Base-by-base conservation (phyloP, 2,113 vertebrate species). In the Fukomys damarensis region DNA sequence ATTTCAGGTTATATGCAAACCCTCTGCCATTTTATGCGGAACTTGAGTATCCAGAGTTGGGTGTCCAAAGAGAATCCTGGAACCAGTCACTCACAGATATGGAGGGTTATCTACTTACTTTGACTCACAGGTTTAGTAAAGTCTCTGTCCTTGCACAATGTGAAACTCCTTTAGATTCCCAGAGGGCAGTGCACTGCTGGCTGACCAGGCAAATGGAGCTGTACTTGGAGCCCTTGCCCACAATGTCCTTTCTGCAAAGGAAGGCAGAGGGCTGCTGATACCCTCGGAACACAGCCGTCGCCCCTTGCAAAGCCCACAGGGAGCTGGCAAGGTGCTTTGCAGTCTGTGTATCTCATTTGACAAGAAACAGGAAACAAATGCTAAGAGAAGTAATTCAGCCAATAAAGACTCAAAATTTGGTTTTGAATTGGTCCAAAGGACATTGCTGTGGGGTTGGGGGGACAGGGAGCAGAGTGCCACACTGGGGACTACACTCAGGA, bases 211-310 rank as follows among this genome's bases (percentile, higher is more conserved):
- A 35, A n/a, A 4, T 0, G 1, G 0, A 87, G 24, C 10, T n/a
- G 24, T 0, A 14, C 28, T 1, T 11, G 5, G 16, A 32, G 11
- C 2, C 10, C 32, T 9, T 35, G 17, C 63, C 2, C 24, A 19
- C 17, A 2, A 0, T 7, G 1, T 17, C 41, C 14, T 49, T 96
- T n/a, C 58, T 68, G 41, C 61, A 61, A 1, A 30, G 3, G 54
- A 2, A 38, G 7, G 49, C 5, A 24, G 30, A 14, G 19, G 4
- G 5, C 30, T 30, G 35, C 63, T 17, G 13, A 66, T 4, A 56
- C 28, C 22, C 70, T 87, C 20, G 85, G 83, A 74, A 68, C 32
- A 49, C 32, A 52, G 49, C 6, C 80, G 3, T 13, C 0, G 1
- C 30, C 13, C 10, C 19, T 52, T 16, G 32, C 26, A 59, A 72